Conservation (phyloP, 2,888 invertebrate genomes). For the Alsophila aescularia region DNA sequence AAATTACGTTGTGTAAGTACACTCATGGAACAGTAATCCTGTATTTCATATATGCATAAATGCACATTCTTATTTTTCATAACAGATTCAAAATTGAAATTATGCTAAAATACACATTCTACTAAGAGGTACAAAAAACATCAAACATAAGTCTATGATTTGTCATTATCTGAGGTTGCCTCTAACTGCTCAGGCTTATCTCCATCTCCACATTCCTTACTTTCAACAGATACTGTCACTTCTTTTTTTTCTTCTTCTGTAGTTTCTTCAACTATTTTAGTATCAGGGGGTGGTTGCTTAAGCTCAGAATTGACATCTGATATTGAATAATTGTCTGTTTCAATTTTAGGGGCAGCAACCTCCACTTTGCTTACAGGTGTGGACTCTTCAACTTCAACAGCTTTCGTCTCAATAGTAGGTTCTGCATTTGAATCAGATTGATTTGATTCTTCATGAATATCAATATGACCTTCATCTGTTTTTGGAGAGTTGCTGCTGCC, state of each 20-base stretch:
- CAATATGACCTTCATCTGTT: conserved; percentile 58
- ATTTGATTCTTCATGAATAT: conserved; percentile 59
- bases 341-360: conserved; percentile 45
- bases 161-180: conserved; percentile 16
- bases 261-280: conserved; percentile 27
- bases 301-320: conserved; percentile 74
- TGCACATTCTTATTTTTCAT: conserved; percentile 2
- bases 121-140: not conserved
- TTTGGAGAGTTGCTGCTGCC: conserved; percentile 78
- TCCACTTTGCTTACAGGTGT: conserved; percentile 38
- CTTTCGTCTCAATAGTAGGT: conserved; percentile 41
- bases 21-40: not conserved
- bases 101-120: not conserved
- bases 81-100: conserved; percentile 2
- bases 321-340: conserved; percentile 73
- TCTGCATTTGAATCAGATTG: conserved; percentile 50
- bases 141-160: conserved; percentile 9
- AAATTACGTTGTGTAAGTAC: conserved; percentile 2
- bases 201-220: conserved; percentile 37
- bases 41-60: conserved; percentile 8
- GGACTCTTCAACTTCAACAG: conserved; percentile 41
- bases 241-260: conserved; percentile 27
- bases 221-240: conserved; percentile 28
- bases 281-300: conserved; percentile 50
- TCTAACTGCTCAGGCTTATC: conserved; percentile 44